Conservation (phyloP, 2,888 invertebrate species). For the Cephus spinipes region DNA sequence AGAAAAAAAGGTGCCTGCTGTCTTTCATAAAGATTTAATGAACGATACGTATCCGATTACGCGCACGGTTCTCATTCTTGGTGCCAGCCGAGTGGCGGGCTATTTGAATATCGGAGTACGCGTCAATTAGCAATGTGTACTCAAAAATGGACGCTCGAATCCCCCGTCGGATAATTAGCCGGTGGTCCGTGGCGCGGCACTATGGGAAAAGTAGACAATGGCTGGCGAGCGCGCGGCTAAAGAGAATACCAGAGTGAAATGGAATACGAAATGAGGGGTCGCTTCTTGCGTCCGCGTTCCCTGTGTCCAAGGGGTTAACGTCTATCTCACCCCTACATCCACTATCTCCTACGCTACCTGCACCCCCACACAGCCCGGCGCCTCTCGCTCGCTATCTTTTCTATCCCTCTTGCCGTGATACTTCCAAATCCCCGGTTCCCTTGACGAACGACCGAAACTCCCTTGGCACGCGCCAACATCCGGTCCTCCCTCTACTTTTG, state of each 20-base stretch:
- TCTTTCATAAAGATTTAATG: not conserved
- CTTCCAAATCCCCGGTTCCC: not conserved
- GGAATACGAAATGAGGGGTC: constrained; percentile 62
- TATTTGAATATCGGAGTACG: constrained; percentile 31
- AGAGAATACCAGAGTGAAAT: constrained; percentile 62
- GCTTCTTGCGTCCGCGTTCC: constrained; percentile 41
- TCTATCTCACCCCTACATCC: constrained; percentile 11
- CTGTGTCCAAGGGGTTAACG: not conserved
- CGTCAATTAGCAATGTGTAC: constrained; percentile 46
- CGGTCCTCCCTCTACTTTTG: constrained; percentile 43
- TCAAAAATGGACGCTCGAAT: constrained; percentile 23
- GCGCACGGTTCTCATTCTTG: not conserved
- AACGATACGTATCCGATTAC: not conserved
- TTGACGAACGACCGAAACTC: constrained; percentile 23
- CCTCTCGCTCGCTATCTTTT: constrained; percentile 15
- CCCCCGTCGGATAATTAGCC: constrained; percentile 38
- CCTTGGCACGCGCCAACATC: constrained; percentile 41
- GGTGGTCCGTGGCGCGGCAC: constrained; percentile 28
- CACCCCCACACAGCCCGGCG: constrained; percentile 7
- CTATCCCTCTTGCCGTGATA: constrained; percentile 19
- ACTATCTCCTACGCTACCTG: constrained; percentile 8
- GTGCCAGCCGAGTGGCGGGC: not conserved
- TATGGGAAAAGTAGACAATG: constrained; percentile 59
- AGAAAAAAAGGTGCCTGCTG: not conserved
- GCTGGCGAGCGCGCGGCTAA: constrained; percentile 50